Evolutionary conservation across 2,113 vertebrate species (phyloP).

Genomic region (Apaloderma vittatum): DNA sequence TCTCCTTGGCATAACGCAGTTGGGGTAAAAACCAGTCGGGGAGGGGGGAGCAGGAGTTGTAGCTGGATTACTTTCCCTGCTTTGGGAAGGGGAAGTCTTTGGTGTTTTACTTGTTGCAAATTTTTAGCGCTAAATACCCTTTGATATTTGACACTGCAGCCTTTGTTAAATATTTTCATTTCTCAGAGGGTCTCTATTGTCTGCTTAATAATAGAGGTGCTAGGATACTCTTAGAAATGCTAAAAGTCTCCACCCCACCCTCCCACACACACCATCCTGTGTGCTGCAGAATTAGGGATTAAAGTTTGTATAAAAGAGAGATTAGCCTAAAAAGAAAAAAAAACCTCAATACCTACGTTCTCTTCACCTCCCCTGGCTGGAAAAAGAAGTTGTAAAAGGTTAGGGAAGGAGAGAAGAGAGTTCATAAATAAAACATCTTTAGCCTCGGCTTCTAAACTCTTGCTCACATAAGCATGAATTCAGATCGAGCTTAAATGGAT

Average conservation of each 20-base stretch:
- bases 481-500: conserved; percentile 1
- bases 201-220: conserved; percentile 66
- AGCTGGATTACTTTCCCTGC: conserved; percentile 26
- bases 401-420: not conserved
- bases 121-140: conserved; percentile 62
- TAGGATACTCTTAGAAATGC: conserved; percentile 77
- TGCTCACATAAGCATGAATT: conserved; percentile 18
- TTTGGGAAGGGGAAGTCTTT: conserved; percentile 38
- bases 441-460: not conserved
- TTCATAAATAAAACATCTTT: conserved; percentile 54
- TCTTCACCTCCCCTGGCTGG: not conserved
- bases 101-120: conserved; percentile 57
- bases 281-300: conserved; percentile 67
- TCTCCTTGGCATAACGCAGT: not conserved
- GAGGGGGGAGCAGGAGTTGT: not conserved
- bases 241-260: conserved; percentile 50
- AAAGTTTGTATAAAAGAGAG: conserved; percentile 55
- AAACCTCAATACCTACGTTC: not conserved
- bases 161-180: conserved; percentile 77
- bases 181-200: conserved; percentile 71
- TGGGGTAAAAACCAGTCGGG: not conserved
- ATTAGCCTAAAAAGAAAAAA: conserved; percentile 17
- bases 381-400: conserved; percentile 9
- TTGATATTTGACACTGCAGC: conserved; percentile 72
- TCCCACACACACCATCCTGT: conserved; percentile 19